phyloP scores from a whole-genome alignment of 2,888 invertebrate species.

The Phengaris arion region DNA sequence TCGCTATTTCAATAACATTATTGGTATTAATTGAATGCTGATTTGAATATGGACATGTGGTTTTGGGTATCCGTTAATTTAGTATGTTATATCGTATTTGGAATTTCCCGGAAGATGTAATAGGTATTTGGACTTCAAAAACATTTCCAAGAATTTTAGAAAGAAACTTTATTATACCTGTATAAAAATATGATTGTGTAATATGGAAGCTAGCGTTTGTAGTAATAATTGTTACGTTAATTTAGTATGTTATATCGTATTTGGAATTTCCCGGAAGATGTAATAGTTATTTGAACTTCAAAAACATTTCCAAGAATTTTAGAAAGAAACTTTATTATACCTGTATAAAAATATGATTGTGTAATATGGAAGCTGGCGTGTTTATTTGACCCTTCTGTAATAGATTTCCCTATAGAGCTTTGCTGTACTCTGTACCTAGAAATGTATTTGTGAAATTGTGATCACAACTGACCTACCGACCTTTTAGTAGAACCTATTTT shows the following conservation, averaged over 20 bases:
- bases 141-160: not conserved
- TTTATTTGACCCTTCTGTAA: not conserved
- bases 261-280: not conserved
- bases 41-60: too few species aligned
- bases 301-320: not conserved
- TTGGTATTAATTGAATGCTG: too few species aligned
- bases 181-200: not conserved
- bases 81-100: not conserved
- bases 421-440: not conserved
- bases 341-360: not conserved
- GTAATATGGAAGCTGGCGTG: not conserved
- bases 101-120: not conserved
- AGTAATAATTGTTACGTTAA: too few species aligned
- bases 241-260: not conserved
- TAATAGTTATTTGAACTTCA: not conserved
- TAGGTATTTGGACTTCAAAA: not conserved
- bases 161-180: too few species aligned
- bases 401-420: not conserved
- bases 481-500: too few species aligned
- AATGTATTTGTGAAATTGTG: not conserved
- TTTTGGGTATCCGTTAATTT: too few species aligned
- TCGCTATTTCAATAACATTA: too few species aligned
- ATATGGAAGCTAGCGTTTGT: not conserved
- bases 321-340: too few species aligned
- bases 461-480: not conserved